A percentile compares a stretch with the other conserved stretches of the same genome.
Evolutionary conservation across 2,797 vertebrate genomes (phyloP).

Genomic region (Syndactyla subalaris): DNA sequence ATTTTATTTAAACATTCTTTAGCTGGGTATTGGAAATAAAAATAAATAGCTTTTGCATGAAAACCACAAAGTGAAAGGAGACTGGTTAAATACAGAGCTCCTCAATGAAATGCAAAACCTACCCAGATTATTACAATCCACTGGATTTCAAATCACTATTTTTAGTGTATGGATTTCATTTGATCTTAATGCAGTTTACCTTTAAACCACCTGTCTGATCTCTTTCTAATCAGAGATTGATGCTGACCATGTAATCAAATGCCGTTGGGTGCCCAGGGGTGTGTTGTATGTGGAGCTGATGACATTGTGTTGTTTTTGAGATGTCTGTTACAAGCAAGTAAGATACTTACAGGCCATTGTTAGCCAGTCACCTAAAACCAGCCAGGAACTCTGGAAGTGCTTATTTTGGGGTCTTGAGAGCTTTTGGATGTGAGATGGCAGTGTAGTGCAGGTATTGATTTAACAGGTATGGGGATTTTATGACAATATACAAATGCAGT

Average conservation of each 20-base stretch:
- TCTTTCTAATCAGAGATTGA: neutral
- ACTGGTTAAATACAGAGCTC: conserved; percentile 23
- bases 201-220: conserved; percentile 63
- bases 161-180: conserved; percentile 6
- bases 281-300: neutral
- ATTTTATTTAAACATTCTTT: conserved; percentile 22
- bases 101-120: conserved; percentile 1
- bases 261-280: neutral
- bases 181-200: neutral
- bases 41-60: conserved; percentile 33
- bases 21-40: conserved; percentile 1
- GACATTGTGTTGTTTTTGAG: neutral
- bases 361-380: neutral
- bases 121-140: neutral
- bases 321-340: neutral
- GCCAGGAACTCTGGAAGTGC: neutral
- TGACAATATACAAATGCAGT: neutral
- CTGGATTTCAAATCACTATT: conserved; percentile 12
- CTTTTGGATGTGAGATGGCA: neutral
- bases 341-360: neutral
- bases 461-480: neutral
- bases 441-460: neutral
- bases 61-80: conserved; percentile 31
- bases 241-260: conserved; percentile 10
- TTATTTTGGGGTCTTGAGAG: neutral